Evolutionary conservation across 2,113 vertebrate species (phyloP), one percentile per base, ranked within the genome.

Genomic region (Erythrolamprus reginae): DNA sequence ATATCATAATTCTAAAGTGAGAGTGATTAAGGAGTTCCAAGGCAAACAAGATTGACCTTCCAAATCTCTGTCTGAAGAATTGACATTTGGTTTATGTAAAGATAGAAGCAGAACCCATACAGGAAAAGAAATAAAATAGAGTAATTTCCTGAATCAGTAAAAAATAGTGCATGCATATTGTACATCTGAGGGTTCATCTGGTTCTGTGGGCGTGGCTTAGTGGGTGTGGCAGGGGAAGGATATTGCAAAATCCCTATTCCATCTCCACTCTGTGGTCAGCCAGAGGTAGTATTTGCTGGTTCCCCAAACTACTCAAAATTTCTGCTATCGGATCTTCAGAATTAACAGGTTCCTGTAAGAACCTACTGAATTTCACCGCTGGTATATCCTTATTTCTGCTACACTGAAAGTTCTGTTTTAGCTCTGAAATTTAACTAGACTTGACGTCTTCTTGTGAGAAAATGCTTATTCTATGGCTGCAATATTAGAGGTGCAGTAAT

Each of bases 1-100:
- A 82, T 0, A 17, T 92, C 87, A 86, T 9, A 94, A 77, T 38
- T 45, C 5, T 90, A 77, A 93, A 93, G 91, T 90, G 33, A 45
- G 89, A 52, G 23, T n/a, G 53, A n/a, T 51, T 7, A n/a, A 5
- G 70, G 0, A 26, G 10, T 24, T 84, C 45, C 70, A 42, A 77
- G 70, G 33, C 70, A 77, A 77, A 77, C 33, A 77, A 42, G 70
- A 77, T 9, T 70, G 61, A 70, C 61, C n/a, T 70, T 70, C 28
- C 28, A 70, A 70, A 33, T 70, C n/a, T 33, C 4, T 33, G 12
- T 13, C 61, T 70, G 61, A 70, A 70, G 58, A 2, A 33, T 33
- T 77, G 33, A 77, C 65, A 77, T 77, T 77, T 77, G 33, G 33
- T 38, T 77, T 77, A 21, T 77, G 70, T 38, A 38, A 77, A 42